phyloP scores from a whole-genome alignment of 2,797 vertebrate genomes.

The Mus spretus region DNA sequence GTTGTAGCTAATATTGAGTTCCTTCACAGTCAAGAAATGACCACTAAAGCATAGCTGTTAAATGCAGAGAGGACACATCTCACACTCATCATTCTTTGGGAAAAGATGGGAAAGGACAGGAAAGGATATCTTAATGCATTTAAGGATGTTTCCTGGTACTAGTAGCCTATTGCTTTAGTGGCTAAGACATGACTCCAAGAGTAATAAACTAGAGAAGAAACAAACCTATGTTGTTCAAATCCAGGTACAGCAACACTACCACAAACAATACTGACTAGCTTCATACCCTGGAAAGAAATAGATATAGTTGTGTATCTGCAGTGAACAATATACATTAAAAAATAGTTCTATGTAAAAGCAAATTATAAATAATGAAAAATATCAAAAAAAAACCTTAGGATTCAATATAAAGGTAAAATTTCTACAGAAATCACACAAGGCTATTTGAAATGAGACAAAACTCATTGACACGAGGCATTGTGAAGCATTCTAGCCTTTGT shows the following conservation, averaged over 20 bases:
- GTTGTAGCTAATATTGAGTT: neutral
- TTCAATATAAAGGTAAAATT: neutral
- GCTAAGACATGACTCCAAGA: neutral
- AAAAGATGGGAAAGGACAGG: neutral
- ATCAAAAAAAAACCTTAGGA: too few relatives aligned
- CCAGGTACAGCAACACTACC: neutral
- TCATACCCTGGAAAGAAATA: neutral
- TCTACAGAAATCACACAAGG: neutral
- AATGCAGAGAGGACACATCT: neutral
- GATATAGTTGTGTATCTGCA: neutral
- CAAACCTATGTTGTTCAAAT: neutral
- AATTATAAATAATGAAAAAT: neutral
- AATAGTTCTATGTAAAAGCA: neutral
- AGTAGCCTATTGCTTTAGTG: neutral
- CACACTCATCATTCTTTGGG: neutral
- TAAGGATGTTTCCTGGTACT: neutral
- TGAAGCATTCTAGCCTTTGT: neutral
- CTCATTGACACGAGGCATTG: neutral
- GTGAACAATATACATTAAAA: neutral
- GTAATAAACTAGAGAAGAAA: neutral
- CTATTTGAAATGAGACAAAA: neutral
- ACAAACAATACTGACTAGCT: neutral
- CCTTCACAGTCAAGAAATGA: neutral
- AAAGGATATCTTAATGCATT: neutral
- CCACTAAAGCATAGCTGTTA: neutral